phyloP scores from a whole-genome alignment of 2,113 vertebrate species.

The Loxodonta africana region DNA sequence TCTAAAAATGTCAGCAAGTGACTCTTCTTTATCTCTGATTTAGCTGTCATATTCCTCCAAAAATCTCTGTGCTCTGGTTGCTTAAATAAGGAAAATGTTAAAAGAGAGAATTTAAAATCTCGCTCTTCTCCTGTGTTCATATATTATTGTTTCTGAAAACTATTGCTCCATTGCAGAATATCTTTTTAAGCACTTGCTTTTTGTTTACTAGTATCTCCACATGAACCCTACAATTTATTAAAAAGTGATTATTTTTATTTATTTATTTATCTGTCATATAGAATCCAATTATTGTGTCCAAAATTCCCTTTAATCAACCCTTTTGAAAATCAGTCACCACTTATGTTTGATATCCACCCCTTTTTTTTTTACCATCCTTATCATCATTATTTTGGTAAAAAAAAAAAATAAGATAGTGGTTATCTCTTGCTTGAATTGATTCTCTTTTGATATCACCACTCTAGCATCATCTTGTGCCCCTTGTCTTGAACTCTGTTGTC shows the following conservation, averaged over 20 bases:
- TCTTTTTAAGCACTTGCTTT: too few relatives aligned
- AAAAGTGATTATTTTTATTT: too few relatives aligned
- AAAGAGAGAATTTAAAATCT: neutral
- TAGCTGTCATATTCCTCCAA: neutral
- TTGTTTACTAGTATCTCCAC: too few relatives aligned
- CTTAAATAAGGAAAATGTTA: neutral
- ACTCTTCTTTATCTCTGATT: constrained; percentile 42
- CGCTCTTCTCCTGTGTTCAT: neutral
- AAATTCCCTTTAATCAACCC: neutral
- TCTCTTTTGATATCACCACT: neutral
- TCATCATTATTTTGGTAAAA: neutral
- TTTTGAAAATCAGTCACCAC: neutral
- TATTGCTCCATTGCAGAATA: neutral
- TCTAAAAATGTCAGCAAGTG: constrained; percentile 36
- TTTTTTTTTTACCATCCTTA: neutral
- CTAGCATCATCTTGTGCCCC: neutral
- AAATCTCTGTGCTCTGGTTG: neutral
- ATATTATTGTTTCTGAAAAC: neutral
- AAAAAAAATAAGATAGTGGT: neutral
- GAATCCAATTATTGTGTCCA: neutral
- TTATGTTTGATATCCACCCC: neutral
- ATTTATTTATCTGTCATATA: too few relatives aligned
- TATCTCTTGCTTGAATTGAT: neutral
- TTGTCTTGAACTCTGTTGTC: neutral
- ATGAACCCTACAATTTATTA: too few relatives aligned